A percentile compares a stretch with the other conserved stretches of the same genome.
Evolutionary conservation across 2,888 invertebrate species (phyloP).

Genomic region (Nomada flava): DNA sequence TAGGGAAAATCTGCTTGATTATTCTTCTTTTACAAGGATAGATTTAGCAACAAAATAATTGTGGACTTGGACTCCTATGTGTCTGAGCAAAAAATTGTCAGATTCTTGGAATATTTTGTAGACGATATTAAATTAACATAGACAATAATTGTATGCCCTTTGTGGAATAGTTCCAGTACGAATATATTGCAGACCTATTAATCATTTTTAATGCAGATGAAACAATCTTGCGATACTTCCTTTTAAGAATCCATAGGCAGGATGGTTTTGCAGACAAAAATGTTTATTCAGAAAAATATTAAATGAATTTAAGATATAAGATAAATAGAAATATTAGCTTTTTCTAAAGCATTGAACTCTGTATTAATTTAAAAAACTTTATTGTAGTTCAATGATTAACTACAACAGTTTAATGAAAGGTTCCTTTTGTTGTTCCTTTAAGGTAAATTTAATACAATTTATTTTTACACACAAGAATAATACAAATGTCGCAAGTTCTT

Average conservation of each 20-base stretch:
- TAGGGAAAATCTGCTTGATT: neutral
- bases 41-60: neutral
- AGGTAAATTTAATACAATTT: conserved; percentile 70
- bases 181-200: conserved; percentile 47
- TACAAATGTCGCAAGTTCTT: conserved; percentile 67
- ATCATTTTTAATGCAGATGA: conserved; percentile 53
- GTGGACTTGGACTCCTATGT: neutral
- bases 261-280: conserved; percentile 57
- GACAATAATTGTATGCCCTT: conserved; percentile 74
- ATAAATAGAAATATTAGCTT: conserved; percentile 23
- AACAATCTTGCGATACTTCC: conserved; percentile 62
- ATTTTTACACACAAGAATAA: conserved; percentile 75
- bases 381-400: conserved; percentile 23
- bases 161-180: conserved; percentile 50
- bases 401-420: conserved; percentile 59
- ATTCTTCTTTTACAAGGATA: neutral
- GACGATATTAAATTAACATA: conserved; percentile 57
- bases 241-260: conserved; percentile 64
- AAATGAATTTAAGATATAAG: conserved; percentile 19
- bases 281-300: conserved; percentile 37
- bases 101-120: conserved; percentile 33
- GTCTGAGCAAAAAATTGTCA: conserved; percentile 15
- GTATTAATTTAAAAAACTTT: conserved; percentile 24
- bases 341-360: conserved; percentile 24
- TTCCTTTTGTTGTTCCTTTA: conserved; percentile 76